A percentile compares a stretch with the other conserved stretches of the same genome.
Conservation (phyloP, 2,888 invertebrate genomes). For the Crematogaster levior region DNA sequence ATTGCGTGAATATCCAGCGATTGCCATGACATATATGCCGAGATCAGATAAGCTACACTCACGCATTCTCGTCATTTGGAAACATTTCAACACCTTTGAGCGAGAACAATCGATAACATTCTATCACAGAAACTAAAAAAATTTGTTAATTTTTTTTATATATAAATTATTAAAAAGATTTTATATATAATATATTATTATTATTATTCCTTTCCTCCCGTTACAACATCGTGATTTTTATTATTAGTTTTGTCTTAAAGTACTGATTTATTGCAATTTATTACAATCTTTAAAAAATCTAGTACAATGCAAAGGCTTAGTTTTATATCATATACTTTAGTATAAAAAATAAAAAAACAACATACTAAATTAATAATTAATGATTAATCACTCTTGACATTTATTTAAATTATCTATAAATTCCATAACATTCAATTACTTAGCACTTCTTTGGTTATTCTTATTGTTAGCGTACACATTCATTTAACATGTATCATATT, state of each 20-base stretch:
- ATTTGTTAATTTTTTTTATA: neutral
- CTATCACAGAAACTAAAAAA: neutral
- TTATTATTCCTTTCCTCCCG: neutral
- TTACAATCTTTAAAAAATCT: neutral
- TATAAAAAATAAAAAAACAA: neutral
- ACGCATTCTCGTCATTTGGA: slow-evolving; percentile 3
- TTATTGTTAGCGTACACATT: neutral
- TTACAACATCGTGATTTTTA: neutral
- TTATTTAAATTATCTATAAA: neutral
- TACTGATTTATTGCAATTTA: slow-evolving; percentile 32
- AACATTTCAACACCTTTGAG: neutral
- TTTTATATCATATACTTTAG: neutral
- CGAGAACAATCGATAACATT: neutral
- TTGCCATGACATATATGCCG: neutral
- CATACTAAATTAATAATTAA: neutral
- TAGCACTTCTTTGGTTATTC: neutral
- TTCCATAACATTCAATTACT: slow-evolving; percentile 20
- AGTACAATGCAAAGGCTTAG: slow-evolving; percentile 15
- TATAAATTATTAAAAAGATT: slow-evolving; percentile 28
- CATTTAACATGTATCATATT: too few relatives aligned
- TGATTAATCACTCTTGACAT: neutral
- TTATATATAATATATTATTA: slow-evolving; percentile 25
- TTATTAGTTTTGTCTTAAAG: neutral
- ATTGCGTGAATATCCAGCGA: slow-evolving; percentile 7
- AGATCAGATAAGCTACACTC: slow-evolving; percentile 16